phyloP scores from a whole-genome alignment of 2,888 invertebrate species.

The Ornithoptera priamus region DNA sequence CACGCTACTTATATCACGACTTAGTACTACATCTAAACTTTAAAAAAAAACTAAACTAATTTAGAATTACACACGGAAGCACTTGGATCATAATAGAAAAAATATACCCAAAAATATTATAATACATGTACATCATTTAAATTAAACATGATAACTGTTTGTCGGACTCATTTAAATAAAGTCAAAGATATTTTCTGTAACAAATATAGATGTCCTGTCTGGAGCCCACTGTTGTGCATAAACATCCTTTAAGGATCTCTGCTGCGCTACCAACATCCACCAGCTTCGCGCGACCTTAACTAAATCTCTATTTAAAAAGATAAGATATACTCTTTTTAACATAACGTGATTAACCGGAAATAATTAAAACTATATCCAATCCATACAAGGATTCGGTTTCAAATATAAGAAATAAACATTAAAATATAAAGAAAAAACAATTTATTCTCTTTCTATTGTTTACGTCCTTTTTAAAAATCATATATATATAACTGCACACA shows the following conservation, averaged over 20 bases:
- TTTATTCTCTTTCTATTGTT: background rate
- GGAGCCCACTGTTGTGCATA: no score
- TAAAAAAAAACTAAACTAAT: background rate
- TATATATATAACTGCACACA: background rate
- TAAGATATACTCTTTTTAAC: background rate
- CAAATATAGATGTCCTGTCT: background rate
- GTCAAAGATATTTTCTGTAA: background rate
- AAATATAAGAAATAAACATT: background rate
- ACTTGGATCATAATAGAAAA: slow-evolving; percentile 11
- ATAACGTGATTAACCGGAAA: no score
- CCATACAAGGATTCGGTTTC: background rate
- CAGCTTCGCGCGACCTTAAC: background rate
- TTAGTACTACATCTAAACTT: slow-evolving; percentile 7
- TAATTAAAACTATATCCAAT: background rate
- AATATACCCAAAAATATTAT: background rate
- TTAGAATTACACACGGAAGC: slow-evolving; percentile 22
- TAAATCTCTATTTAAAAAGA: background rate
- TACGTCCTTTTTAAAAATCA: background rate
- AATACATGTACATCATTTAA: background rate
- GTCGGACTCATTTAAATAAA: background rate
- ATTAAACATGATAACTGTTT: background rate
- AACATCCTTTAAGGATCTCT: no score
- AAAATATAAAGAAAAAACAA: background rate
- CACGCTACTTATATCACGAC: slow-evolving; percentile 21
- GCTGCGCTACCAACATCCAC: no score